Conservation (phyloP, 2,113 vertebrate species). For the Elanus axillaris region DNA sequence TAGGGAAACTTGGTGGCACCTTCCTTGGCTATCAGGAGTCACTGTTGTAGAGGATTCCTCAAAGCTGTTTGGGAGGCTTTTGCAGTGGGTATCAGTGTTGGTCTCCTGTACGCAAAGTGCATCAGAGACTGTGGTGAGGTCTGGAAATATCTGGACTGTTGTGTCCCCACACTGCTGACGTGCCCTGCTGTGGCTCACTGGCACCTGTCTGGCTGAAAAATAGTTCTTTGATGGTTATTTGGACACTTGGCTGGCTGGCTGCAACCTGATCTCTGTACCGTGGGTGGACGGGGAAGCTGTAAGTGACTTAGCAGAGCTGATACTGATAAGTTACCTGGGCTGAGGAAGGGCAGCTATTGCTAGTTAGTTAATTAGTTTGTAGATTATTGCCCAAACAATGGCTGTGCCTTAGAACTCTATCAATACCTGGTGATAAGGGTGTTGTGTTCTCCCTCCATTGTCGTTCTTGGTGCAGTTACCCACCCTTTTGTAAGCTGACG, state of each 20-base stretch:
- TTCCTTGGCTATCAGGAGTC: background rate
- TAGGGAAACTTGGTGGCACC: background rate
- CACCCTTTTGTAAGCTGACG: background rate
- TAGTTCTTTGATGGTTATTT: background rate
- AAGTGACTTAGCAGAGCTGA: background rate
- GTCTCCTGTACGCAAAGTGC: background rate
- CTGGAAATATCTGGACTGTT: background rate
- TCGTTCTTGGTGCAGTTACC: background rate
- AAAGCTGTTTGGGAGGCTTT: background rate
- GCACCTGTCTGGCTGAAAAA: background rate
- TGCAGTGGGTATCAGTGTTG: background rate
- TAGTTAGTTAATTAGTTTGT: background rate
- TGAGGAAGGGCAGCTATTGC: background rate
- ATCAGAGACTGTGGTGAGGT: background rate
- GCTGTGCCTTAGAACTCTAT: background rate
- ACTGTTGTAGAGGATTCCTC: background rate
- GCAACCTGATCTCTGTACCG: background rate
- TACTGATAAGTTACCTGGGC: background rate
- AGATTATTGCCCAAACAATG: background rate
- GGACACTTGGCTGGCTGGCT: background rate
- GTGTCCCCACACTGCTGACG: background rate
- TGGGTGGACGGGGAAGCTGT: fast-evolving
- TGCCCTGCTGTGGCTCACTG: background rate
- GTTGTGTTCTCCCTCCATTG: background rate
- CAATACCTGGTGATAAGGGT: background rate